Evolutionary conservation across 1,140 invertebrate genomes (phyloP), one percentile per base, ranked within the genome.

Genomic region (Penaeus japonicus): DNA sequence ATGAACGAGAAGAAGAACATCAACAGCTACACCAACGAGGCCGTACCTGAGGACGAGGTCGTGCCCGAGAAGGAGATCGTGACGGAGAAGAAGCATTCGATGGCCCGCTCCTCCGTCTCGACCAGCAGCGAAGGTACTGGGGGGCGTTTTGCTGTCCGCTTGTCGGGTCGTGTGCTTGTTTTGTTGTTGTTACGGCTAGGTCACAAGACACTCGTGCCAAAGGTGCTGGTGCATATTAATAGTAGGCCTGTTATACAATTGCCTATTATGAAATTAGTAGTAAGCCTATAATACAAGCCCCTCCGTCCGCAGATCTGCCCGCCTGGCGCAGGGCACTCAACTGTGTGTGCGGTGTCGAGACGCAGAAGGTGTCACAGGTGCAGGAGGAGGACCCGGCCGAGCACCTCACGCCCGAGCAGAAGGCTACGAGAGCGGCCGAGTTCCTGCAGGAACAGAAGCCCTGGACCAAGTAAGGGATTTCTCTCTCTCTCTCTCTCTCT

Each of bases 391-490:
- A 82, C 55, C 84, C 85, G 12, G 79, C 75, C 0, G 18, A 30
- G 0, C 24, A 86, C 18, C 54, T 82, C 4, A 85, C 83, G 15
- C 78, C 89, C 35, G 84, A 82, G 75, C 73, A 89, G 20, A 89
- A 81, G 30, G 83, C 82, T 12, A 55, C 27, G n/a, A 85, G 27
- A 30, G 88, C 75, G 15, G 83, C 78, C 77, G 83, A 85, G 39
- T 89, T 89, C 54, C 53, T 89, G 12, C 73, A 85, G 32, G 77
- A 89, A 27, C 79, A 84, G 39, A 79, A 15, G 47, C 84, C 89
- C 0, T 87, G 87, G 81, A 90, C 77, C 22, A 81, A 88, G 85
- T 88, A 81, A 81, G 77, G 32, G 24, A 70, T 3, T 22, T 2
- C 22, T 70, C 22, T 70, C 22, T 70, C 22, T 70, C 22, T n/a